Base-by-base conservation (phyloP, 2,888 invertebrate genomes). In the Drosophila nr. perissopoda region DNA sequence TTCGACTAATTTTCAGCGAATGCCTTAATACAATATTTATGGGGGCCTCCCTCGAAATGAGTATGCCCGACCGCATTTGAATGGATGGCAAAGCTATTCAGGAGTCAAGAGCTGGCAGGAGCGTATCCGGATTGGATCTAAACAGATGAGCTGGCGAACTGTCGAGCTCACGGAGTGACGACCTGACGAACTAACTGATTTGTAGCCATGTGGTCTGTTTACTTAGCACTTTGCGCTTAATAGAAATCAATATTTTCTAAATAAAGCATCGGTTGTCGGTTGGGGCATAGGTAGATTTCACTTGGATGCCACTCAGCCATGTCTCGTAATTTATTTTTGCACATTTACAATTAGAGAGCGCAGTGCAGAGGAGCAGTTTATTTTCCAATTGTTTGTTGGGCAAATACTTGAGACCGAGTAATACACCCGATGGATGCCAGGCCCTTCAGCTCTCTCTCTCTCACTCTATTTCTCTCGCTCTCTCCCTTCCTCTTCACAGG, bases 221-320 rank as follows among this genome's bases (percentile, higher is more conserved):
- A 75, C 60, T 76, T 77, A 75, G 69, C 87, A 83, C 86, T 86
- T 80, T 81, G 73, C 73, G 78, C 57, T 78, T 86, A 86, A 87
- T 87, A 86, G 87, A 87, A 87, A 87, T 87, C 87, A 87, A 87
- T 87, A 87, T 87, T 87, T 87, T 87, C 88, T 73, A 87, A 87
- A 87, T 87, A 87, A 84, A 80, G 63, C 64, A 61, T 64, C 10
- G 33, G 33, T 33, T 33, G 56, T 45, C 34, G 36, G 48, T 76
- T 69, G 69, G 33, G 66, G 69, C 38, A 56, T n/a, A 40, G 54
- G 40, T 59, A 31, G 49, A 56, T 27, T 42, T 54, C 62, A 21
- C 60, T 42, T 40, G 49, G 64, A 52, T 69, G 54, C 65, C 76
- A 73, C 51, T 68, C 70, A 49, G 52, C 58, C 69, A 60, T 78